A percentile compares a stretch with the other conserved stretches of the same genome.
Conservation (phyloP, 2,888 invertebrate species). For the Polydrusus tereticollis region DNA sequence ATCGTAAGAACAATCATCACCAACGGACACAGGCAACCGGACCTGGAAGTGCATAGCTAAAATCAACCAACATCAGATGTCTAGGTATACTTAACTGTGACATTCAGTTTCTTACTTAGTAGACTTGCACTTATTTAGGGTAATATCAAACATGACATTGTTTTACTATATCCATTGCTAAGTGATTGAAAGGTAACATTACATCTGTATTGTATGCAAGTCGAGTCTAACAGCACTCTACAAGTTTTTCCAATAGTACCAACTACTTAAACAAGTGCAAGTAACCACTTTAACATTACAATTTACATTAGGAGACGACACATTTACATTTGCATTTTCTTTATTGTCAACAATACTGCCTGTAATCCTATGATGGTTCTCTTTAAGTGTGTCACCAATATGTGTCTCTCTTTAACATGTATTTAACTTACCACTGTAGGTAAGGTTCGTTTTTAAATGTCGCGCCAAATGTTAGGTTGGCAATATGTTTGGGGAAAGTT, state of each 20-base stretch:
- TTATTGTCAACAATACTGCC: too few relatives aligned
- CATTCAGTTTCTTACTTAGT: background rate
- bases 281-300: background rate
- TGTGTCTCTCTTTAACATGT: too few relatives aligned
- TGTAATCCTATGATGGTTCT: too few relatives aligned
- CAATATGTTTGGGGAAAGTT: too few relatives aligned
- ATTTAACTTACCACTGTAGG: too few relatives aligned
- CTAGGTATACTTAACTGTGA: slow-evolving; percentile 9
- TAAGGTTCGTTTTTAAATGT: too few relatives aligned
- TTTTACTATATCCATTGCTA: background rate
- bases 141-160: slow-evolving; percentile 15
- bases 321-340: too few relatives aligned
- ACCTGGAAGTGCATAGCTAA: background rate
- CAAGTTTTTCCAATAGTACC: background rate
- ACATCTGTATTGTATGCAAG: background rate
- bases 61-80: slow-evolving; percentile 20
- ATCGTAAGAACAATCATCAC: too few relatives aligned
- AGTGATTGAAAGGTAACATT: background rate
- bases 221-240: background rate
- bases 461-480: too few relatives aligned
- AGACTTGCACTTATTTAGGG: background rate
- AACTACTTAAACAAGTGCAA: slow-evolving; percentile 9
- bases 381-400: too few relatives aligned
- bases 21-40: background rate
- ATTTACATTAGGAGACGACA: background rate